These are phyloP conservation scores for Taurulus bubalis DNA, from an alignment of 2,113 vertebrate genomes.

Conservation along the genomic window DNA sequence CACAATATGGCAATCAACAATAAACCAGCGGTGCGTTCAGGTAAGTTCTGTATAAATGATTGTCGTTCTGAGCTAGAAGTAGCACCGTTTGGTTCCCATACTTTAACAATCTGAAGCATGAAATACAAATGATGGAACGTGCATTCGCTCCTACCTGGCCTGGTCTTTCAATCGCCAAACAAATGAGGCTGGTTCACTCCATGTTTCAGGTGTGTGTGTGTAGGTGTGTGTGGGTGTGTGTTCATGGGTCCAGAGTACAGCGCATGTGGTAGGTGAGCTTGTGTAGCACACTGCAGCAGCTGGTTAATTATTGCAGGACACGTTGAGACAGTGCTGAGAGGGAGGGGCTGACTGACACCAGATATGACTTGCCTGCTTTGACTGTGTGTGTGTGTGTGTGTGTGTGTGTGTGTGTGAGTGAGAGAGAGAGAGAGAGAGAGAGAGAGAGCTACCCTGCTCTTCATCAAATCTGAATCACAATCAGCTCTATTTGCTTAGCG, in stretches of 20 bases:
- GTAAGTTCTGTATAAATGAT: neutral
- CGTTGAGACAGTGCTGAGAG: slow-evolving; percentile 66
- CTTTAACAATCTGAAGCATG: neutral
- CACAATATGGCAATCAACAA: neutral
- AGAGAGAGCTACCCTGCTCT: neutral
- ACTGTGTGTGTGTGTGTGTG: neutral
- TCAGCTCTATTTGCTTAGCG: neutral
- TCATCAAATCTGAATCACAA: neutral
- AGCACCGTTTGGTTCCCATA: neutral
- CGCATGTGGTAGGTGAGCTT: slow-evolving; percentile 42
- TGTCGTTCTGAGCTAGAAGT: neutral
- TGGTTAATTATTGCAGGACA: slow-evolving; percentile 79
- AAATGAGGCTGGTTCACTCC: slow-evolving; percentile 30
- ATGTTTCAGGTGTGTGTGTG: slow-evolving; percentile 30
- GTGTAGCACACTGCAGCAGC: slow-evolving; percentile 52
- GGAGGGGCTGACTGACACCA: slow-evolving; percentile 68
- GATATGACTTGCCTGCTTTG: slow-evolving; percentile 53
- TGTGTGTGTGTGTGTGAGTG: neutral
- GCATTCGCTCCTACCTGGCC: slow-evolving; percentile 48
- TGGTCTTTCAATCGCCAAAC: slow-evolving; percentile 9
- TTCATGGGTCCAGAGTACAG: slow-evolving; percentile 64
- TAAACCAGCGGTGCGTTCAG: neutral
- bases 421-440: slow-evolving; percentile 2
- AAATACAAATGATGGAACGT: neutral
- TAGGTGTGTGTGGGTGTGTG: slow-evolving; percentile 26